Conservation (phyloP, 2,888 invertebrate species). For the Epirrhoe alternata region DNA sequence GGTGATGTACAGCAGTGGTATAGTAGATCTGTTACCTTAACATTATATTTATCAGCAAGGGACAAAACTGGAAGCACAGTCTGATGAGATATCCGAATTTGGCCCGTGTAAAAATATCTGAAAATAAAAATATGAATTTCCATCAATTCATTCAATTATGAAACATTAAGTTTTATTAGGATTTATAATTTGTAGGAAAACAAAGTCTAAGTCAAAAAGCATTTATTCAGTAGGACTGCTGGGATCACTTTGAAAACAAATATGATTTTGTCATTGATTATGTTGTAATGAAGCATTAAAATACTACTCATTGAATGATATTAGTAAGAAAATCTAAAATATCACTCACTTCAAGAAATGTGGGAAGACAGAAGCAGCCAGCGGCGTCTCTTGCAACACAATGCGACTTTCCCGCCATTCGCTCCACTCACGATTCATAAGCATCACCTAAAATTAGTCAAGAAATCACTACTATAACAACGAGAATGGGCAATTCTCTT, state of each 20-base stretch:
- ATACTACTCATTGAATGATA: no score
- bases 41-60: constrained; percentile 97
- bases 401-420: constrained; percentile 95
- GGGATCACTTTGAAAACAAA: no score
- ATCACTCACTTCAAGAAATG: constrained; percentile 89
- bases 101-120: constrained; percentile 94
- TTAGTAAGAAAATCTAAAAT: background rate
- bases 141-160: background rate
- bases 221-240: no score
- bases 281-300: no score
- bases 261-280: no score
- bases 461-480: background rate
- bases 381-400: constrained; percentile 93
- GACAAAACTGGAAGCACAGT: constrained; percentile 95
- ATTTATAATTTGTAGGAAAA: no score
- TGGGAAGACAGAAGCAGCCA: constrained; percentile 93
- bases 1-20: no score
- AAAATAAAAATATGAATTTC: constrained; percentile 7
- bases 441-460: constrained; percentile 91
- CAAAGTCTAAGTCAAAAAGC: no score
- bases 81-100: constrained; percentile 92
- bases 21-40: constrained; percentile 84
- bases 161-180: no score
- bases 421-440: constrained; percentile 97
- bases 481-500: no score